phyloP scores from a whole-genome alignment of 2,113 vertebrate genomes.

The Cricetomys ansorgei region DNA sequence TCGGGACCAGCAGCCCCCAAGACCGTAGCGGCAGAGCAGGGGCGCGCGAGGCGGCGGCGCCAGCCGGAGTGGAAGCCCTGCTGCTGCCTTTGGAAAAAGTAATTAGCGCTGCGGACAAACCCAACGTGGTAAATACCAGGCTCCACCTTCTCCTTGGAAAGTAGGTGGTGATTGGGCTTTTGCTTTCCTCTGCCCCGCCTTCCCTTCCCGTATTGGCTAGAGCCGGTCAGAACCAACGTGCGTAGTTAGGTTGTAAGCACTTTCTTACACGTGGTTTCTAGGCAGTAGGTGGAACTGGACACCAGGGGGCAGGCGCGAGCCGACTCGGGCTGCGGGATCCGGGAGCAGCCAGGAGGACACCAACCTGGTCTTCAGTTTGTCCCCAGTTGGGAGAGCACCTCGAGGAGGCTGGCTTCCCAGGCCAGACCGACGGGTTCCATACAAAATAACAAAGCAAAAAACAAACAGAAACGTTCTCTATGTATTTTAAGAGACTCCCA shows the following conservation, averaged over 20 bases:
- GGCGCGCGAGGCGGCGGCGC: conserved; percentile 63
- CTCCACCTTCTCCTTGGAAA: conserved; percentile 82
- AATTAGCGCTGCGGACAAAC: conserved; percentile 87
- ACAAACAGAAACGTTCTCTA: background rate
- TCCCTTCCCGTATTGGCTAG: conserved; percentile 73
- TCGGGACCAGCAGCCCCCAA: conserved; percentile 70
- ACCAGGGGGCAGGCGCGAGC: conserved; percentile 77
- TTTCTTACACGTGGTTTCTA: conserved; percentile 91
- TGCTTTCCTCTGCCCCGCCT: conserved; percentile 52
- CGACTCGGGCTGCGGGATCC: background rate
- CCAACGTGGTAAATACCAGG: conserved; percentile 84
- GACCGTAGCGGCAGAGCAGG: conserved; percentile 37
- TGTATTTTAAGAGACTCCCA: background rate
- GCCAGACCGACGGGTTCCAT: background rate
- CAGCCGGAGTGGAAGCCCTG: conserved; percentile 81
- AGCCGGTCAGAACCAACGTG: background rate
- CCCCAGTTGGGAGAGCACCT: background rate
- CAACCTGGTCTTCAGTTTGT: background rate
- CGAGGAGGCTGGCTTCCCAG: background rate
- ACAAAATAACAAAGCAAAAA: background rate
- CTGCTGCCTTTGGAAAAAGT: conserved; percentile 88
- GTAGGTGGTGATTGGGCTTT: conserved; percentile 61
- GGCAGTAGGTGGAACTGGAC: conserved; percentile 61
- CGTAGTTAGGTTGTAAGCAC: conserved; percentile 83
- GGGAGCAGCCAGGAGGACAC: background rate